Base-by-base conservation (phyloP, 2,888 invertebrate species). In the Lampropteryx suffumata region DNA sequence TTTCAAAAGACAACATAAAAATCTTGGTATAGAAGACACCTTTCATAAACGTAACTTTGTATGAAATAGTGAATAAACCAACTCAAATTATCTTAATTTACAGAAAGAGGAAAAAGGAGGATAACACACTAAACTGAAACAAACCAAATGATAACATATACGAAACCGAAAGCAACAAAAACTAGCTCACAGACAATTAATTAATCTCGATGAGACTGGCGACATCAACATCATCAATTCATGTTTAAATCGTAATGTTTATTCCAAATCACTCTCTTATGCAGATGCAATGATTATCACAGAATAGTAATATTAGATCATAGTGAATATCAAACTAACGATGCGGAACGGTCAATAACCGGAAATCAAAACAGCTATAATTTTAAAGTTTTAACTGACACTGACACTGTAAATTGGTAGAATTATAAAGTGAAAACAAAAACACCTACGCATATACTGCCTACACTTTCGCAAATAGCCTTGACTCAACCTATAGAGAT, bases 371-470 rank as follows among this genome's bases (percentile, higher is more conserved):
- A 65, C 54, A 59, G 52, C 54, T 47, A 62, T 65, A 64, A n/a
- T 61, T 50, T 64, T 46, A 14, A 30, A 43, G 46, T 56, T 64
- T 68, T 65, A 52, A 57, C 50, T 37, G 39, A 55, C 28, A 45
- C 13, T 40, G 50, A 24, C 40, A 49, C 17, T 37, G 33, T 28
- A 41, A 42, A 49, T 50, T 51, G 45, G 49, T 43, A 55, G 57
- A 56, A 37, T 48, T 47, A 54, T 50, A 55, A 52, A 61, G 80
- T 75, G 82, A 81, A 82, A 83, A 82, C 77, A 78, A 78, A 70
- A 60, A 66, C 78, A 69, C 83, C 82, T 66, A 67, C 78, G 67
- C 74, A 34, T 52, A 32, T 42, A 8, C 53, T 9, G 32, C 59
- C 61, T 52, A 64, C 61, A 60, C 64, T 64, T 65, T 67, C 62